These are phyloP conservation scores for Dicrostonyx torquatus DNA, from an alignment of 2,797 vertebrate genomes.

Conservation along the genomic window DNA sequence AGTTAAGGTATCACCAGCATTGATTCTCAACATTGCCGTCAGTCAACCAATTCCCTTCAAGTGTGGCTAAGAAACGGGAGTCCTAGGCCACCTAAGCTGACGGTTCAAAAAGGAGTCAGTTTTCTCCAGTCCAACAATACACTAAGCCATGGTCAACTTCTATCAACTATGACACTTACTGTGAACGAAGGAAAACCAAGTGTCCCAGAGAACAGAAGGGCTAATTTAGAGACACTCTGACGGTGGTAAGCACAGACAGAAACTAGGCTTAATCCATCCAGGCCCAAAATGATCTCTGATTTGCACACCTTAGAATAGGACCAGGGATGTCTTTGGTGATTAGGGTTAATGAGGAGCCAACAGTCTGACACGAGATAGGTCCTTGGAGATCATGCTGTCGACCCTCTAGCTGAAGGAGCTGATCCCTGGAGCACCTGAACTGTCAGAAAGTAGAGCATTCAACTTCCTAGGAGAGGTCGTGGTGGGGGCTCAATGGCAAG, in stretches of 20 bases:
- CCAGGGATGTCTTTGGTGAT: not conserved
- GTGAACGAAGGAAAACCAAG: not conserved
- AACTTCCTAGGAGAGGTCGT: not conserved
- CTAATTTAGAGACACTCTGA: not conserved
- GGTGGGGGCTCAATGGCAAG: not conserved
- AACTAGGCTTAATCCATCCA: not conserved
- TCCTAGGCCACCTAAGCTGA: not conserved
- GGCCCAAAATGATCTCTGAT: not conserved
- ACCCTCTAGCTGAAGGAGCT: not conserved
- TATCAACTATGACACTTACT: not conserved
- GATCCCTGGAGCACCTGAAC: not conserved
- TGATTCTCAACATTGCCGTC: not conserved
- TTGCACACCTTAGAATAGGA: not conserved
- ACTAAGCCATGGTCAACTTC: not conserved
- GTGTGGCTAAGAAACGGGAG: not conserved
- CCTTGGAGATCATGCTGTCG: slow-evolving; percentile 18
- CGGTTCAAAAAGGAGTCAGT: not conserved
- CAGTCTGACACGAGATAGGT: not conserved
- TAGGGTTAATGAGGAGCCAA: not conserved
- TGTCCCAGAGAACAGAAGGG: not conserved
- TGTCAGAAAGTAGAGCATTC: not conserved
- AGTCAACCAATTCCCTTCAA: not conserved
- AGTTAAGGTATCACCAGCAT: not conserved
- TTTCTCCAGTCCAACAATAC: not conserved
- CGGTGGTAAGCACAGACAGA: not conserved